Percentiles rank a stretch among this genome's conserved stretches.
Evolutionary conservation across 2,113 vertebrate species (phyloP).

Genomic region (Festucalex cinctus): DNA sequence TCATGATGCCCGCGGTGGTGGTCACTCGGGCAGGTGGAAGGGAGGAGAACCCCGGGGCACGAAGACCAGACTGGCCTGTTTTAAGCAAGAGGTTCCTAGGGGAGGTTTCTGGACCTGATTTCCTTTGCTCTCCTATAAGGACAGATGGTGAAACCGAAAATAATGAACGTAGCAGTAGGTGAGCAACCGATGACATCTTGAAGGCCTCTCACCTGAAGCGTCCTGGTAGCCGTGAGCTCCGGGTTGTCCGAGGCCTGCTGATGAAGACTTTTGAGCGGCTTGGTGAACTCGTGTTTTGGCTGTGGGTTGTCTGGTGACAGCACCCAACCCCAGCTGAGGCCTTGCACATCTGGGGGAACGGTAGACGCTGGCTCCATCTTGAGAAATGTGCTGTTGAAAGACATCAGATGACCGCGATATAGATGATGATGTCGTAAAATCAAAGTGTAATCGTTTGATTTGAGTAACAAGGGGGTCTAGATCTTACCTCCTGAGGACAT

Average conservation of each 20-base stretch:
- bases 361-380: slow-evolving; percentile 72
- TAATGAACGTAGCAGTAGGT: neutral
- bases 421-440: no score
- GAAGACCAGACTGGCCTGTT: slow-evolving; percentile 83
- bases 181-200: neutral
- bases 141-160: neutral
- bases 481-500: slow-evolving; percentile 70
- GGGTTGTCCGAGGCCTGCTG: slow-evolving; percentile 51
- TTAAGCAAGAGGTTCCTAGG: slow-evolving; percentile 81
- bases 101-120: slow-evolving; percentile 66
- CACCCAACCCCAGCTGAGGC: slow-evolving; percentile 88
- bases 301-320: slow-evolving; percentile 81
- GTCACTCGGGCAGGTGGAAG: slow-evolving; percentile 80
- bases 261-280: slow-evolving; percentile 77
- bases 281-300: slow-evolving; percentile 82
- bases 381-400: slow-evolving; percentile 27
- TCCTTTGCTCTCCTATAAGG: slow-evolving; percentile 76
- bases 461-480: neutral
- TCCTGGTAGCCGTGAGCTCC: slow-evolving; percentile 66
- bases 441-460: no score
- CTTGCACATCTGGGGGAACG: slow-evolving; percentile 84
- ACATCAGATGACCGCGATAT: neutral
- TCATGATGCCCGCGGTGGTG: slow-evolving; percentile 81
- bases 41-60: slow-evolving; percentile 86
- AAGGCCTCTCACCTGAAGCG: slow-evolving; percentile 73